Conservation (phyloP, 2,888 invertebrate genomes). For the Nasonovia ribisnigri region DNA sequence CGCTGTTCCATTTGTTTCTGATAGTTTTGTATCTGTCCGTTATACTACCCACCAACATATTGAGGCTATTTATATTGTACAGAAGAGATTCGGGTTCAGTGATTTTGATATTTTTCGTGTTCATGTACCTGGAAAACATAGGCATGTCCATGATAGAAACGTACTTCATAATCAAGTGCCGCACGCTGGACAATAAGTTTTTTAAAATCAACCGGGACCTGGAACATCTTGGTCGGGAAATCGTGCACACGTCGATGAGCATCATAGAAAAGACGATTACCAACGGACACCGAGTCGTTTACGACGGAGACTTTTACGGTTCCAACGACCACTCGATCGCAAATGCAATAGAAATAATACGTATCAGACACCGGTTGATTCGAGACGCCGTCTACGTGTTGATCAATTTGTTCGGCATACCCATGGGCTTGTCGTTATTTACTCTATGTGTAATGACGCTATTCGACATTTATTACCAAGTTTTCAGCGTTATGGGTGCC, state of each 20-base stretch:
- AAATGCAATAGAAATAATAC: constrained; percentile 35
- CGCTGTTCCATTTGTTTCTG: background rate
- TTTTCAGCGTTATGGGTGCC: constrained; percentile 34
- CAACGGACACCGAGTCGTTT: background rate
- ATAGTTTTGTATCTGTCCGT: background rate
- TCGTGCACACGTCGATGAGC: background rate
- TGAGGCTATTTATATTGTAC: background rate
- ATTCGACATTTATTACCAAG: constrained; percentile 66
- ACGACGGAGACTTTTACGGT: background rate
- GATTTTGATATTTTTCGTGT: constrained; percentile 51
- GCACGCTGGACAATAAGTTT: background rate
- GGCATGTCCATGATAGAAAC: constrained; percentile 50
- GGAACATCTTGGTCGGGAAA: background rate
- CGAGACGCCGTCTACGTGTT: constrained; percentile 54
- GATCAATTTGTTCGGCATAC: constrained; percentile 63
- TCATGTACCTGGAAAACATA: constrained; percentile 65
- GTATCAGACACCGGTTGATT: constrained; percentile 47
- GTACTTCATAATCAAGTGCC: constrained; percentile 42
- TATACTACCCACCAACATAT: background rate
- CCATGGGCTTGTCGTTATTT: constrained; percentile 63
- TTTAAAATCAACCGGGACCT: constrained; percentile 35
- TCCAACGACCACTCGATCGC: background rate
- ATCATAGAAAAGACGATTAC: background rate
- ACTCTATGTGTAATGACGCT: constrained; percentile 65
- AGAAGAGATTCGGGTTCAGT: too few species aligned